A percentile compares a stretch with the other conserved stretches of the same genome.
These are phyloP conservation scores for Scolopax rusticola DNA, from an alignment of 2,797 vertebrate genomes.

Conservation along the genomic window DNA sequence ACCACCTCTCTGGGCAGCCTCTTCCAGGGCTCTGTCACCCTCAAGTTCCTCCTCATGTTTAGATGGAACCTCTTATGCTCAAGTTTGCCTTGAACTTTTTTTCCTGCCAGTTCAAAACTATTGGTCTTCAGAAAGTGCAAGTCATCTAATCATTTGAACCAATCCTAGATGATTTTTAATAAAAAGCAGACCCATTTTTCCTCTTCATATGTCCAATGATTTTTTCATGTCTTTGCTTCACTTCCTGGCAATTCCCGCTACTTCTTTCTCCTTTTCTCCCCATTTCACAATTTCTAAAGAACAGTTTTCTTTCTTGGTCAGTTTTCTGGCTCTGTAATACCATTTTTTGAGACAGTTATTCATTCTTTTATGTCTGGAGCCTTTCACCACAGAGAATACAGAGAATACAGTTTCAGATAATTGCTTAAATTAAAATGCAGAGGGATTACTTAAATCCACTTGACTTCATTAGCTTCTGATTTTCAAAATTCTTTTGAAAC, in stretches of 20 bases:
- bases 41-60: too few species aligned
- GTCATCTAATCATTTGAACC: not conserved
- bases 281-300: not conserved
- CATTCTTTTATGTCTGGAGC: not conserved
- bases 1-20: too few species aligned
- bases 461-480: constrained; percentile 52
- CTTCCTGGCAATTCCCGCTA: not conserved
- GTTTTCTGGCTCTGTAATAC: not conserved
- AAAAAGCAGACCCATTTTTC: not conserved
- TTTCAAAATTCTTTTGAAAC: constrained; percentile 40
- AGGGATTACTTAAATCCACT: constrained; percentile 62
- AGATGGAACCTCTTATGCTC: too few species aligned
- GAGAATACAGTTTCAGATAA: constrained; percentile 45
- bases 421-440: constrained; percentile 61
- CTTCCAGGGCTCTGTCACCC: too few species aligned
- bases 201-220: fast-evolving
- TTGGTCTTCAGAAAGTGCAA: not conserved
- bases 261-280: not conserved
- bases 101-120: not conserved
- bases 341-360: constrained; percentile 25
- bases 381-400: constrained; percentile 1
- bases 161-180: not conserved
- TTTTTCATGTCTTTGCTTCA: not conserved
- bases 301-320: not conserved
- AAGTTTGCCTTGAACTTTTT: not conserved